Evolutionary conservation across 2,888 invertebrate species (phyloP).

Genomic region (Clunio marinus): DNA sequence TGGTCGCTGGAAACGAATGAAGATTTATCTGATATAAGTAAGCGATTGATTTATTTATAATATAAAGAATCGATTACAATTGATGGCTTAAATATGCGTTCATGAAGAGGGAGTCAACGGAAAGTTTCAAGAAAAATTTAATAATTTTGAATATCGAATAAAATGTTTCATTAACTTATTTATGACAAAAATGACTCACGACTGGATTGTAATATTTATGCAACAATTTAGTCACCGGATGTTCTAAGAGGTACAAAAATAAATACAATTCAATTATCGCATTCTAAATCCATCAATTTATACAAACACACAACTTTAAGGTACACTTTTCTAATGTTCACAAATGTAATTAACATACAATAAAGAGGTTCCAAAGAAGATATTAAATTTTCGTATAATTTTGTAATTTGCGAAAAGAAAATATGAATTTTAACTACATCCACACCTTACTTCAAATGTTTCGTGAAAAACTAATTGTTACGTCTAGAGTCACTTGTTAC

Average conservation of each 20-base stretch:
- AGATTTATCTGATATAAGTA: constrained; percentile 7
- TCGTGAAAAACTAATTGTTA: not conserved
- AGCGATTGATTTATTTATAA: too few relatives aligned
- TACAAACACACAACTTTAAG: not conserved
- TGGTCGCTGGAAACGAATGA: not conserved
- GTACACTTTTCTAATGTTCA: not conserved
- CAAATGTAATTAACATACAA: too few relatives aligned
- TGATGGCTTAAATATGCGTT: too few relatives aligned
- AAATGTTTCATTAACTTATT: too few relatives aligned
- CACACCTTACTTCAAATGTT: not conserved
- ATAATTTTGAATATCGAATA: not conserved
- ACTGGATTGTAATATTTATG: not conserved
- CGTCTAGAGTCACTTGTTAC: not conserved
- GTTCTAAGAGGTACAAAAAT: not conserved
- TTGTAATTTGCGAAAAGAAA: too few relatives aligned
- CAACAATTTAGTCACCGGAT: constrained; percentile 34
- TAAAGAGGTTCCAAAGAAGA: too few relatives aligned
- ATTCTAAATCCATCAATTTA: not conserved
- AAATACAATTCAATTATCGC: not conserved
- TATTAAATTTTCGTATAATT: too few relatives aligned
- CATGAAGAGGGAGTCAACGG: too few relatives aligned
- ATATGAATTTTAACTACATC: too few relatives aligned
- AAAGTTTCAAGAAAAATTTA: too few relatives aligned
- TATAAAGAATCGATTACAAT: too few relatives aligned
- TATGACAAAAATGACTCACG: too few relatives aligned